Base-by-base conservation (phyloP, 53 echinoderm and acorn worm species). In the Arbacia lixula region DNA sequence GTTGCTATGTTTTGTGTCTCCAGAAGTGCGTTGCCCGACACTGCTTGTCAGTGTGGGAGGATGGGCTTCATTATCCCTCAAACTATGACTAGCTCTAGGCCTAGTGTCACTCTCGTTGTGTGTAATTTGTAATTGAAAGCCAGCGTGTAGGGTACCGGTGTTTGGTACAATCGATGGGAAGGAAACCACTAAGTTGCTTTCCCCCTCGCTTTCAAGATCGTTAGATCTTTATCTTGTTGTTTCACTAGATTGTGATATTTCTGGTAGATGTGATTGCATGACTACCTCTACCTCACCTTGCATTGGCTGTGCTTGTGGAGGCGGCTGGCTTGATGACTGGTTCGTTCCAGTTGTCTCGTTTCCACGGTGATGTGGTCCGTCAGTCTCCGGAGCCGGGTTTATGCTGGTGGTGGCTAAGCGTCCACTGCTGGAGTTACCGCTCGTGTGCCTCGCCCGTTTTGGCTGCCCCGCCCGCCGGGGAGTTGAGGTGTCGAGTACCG, bases 21-120 rank as follows among this genome's bases (percentile, higher is more conserved):
- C n/a, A n/a, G n/a, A n/a, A 57, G 57, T 57, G n/a, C n/a, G 57
- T 57, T 57, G 57, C 57, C 57, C 57, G 57, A 57, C 57, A 57
- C 57, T 57, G 57, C 57, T 57, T 57, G 57, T 24, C 57, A 19
- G 12, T 10, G 12, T 10, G 12, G 57, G 57, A 57, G 57, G 57
- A 57, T 57, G 57, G 57, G 57, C 57, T 10, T 57, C 57, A 57
- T 57, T 57, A 57, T 57, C 57, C 57, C 19, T 57, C 57, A 57
- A 57, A 57, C 22, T 16, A 57, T 57, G 57, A 57, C 57, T 20
- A 16, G 21, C 12, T 20, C 57, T 57, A 57, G 12, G 57, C 57
- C 12, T 57, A 6, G 57, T 57, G 57, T 10, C 5, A 16, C 57
- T 16, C 57, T 57, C 57, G 57, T 57, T 57, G 57, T 57, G 57